Evolutionary conservation across 1,140 invertebrate genomes (phyloP), one percentile per base, ranked within the genome.

Genomic region (Drosophila pseudoobscura): DNA sequence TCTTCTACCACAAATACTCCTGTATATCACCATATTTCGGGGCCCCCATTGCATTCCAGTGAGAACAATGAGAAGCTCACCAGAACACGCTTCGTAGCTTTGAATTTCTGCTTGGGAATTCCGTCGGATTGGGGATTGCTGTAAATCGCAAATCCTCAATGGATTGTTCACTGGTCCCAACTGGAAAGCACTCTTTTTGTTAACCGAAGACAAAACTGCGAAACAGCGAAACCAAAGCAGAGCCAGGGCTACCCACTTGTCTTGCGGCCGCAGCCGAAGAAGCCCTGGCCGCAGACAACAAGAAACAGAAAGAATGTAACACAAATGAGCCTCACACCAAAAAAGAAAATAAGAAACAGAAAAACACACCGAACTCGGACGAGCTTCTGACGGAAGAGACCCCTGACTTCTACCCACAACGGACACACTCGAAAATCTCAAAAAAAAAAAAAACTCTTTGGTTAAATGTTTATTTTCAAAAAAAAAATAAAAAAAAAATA

Each of bases 71-170:
- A 9, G 51, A 17, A 49, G 66, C 59, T 54, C 51, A 69, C 59
- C 50, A 63, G 15, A 47, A 31, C 41, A 3, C 29, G 26, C 24
- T 39, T 58, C 26, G 15, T 44, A 20, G 13, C 24, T 31, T 22
- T 55, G 49, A 58, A 61, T 85, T 87, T 87, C 82, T 87, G 82
- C 82, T 87, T 87, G 82, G 82, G 82, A 87, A 75, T 87, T 64
- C 46, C 70, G 59, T 70, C 31, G 63, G 55, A 74, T 70, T 57
- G 66, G 57, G 39, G 64, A 39, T 11, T 35, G 31, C 31, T 4
- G 9, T 4, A 3, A 35, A 11, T 35, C 31, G 31, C 31, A 35
- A 11, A 4, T 39, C 35, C 35, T 4, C 35, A 39, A 13, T 39
- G 35, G 35, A 39, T 11, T 13, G 11, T 5, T 35, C 31, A 35